Conservation (phyloP, 2,888 invertebrate genomes). For the Acronicta psi region DNA sequence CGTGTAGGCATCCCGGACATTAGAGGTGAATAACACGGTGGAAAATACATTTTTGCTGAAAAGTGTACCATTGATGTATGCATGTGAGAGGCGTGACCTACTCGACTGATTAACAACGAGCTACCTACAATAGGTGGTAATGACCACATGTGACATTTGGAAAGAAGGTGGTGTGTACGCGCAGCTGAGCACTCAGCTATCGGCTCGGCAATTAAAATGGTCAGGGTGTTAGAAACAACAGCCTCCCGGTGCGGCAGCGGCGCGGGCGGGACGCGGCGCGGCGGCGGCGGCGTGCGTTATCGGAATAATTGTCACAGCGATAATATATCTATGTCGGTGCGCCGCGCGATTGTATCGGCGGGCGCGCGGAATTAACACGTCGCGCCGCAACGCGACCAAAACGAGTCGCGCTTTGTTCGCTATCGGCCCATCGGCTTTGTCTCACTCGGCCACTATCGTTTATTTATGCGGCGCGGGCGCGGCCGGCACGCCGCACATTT, state of each 20-base stretch:
- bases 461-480: slow-evolving; percentile 53
- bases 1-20: too few relatives aligned
- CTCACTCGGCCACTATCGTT: slow-evolving; percentile 45
- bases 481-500: slow-evolving; percentile 42
- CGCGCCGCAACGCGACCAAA: slow-evolving; percentile 54
- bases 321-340: slow-evolving; percentile 63
- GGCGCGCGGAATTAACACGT: slow-evolving; percentile 67
- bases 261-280: not conserved
- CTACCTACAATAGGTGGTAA: not conserved
- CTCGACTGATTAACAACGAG: not conserved
- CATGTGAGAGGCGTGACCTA: too few relatives aligned
- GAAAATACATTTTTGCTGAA: too few relatives aligned
- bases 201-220: slow-evolving; percentile 9
- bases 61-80: too few relatives aligned
- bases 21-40: too few relatives aligned
- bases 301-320: slow-evolving; percentile 65
- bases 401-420: slow-evolving; percentile 62
- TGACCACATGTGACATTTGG: not conserved
- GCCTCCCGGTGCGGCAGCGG: slow-evolving; percentile 2
- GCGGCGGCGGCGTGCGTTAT: slow-evolving; percentile 49
- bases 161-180: not conserved
- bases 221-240: not conserved
- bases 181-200: not conserved
- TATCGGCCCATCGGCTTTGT: slow-evolving; percentile 61
- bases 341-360: slow-evolving; percentile 52